A percentile compares a stretch with the other conserved stretches of the same genome.
phyloP scores from a whole-genome alignment of 2,888 invertebrate species.

The Protonemura montana region DNA sequence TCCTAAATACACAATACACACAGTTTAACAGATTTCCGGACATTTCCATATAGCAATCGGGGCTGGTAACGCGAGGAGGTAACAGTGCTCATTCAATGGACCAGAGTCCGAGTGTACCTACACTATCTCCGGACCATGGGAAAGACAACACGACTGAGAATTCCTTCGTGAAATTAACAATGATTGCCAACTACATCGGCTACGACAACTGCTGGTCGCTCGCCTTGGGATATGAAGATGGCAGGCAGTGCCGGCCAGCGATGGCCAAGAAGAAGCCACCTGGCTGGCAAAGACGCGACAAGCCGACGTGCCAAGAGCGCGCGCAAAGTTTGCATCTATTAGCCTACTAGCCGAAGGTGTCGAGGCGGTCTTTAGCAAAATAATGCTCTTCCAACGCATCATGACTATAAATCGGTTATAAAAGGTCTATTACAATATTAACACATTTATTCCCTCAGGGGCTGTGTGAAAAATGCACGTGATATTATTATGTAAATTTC shows the following conservation, averaged over 20 bases:
- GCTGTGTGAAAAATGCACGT: conserved; percentile 4
- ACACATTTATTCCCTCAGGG: neutral
- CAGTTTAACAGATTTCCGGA: conserved; percentile 19
- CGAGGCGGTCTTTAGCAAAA: neutral
- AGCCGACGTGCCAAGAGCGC: neutral
- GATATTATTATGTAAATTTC: conserved; percentile 5
- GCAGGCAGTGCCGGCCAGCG: neutral
- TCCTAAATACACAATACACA: conserved; percentile 38
- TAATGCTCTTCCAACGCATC: neutral
- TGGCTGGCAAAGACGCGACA: neutral
- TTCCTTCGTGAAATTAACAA: conserved; percentile 29
- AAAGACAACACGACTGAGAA: conserved; percentile 33
- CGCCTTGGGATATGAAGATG: conserved; percentile 14
- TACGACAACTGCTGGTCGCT: conserved; percentile 16
- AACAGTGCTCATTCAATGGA: neutral
- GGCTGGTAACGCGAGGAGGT: neutral
- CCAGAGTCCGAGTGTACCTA: conserved; percentile 27
- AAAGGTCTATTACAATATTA: neutral
- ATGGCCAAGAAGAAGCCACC: neutral
- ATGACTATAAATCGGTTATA: neutral
- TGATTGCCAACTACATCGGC: conserved; percentile 36
- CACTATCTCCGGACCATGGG: conserved; percentile 30
- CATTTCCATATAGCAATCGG: neutral
- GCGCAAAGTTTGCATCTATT: neutral
- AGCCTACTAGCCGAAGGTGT: conserved; percentile 4